These are phyloP conservation scores for Pandemis heparana DNA, from an alignment of 2,888 invertebrate genomes.

Conservation along the genomic window DNA sequence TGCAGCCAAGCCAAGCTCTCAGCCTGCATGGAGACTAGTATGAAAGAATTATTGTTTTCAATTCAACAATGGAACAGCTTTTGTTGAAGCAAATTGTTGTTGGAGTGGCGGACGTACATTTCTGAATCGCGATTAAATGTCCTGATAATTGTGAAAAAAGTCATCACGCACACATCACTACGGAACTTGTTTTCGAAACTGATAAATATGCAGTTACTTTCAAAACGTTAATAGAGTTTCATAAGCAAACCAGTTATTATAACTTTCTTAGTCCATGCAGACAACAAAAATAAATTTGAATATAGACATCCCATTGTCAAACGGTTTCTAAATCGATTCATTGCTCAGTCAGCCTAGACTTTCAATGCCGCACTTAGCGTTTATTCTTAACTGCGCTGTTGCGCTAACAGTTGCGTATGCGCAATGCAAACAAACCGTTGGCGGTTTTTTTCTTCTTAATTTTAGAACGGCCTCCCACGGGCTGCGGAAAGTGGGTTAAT, in stretches of 20 bases:
- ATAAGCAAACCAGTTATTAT: constrained; percentile 20
- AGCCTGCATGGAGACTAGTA: constrained; percentile 47
- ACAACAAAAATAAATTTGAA: constrained; percentile 31
- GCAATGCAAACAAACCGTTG: constrained; percentile 64
- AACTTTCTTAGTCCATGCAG: constrained; percentile 31
- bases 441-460: constrained; percentile 69
- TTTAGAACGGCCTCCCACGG: constrained; percentile 82
- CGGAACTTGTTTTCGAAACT: not conserved
- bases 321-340: constrained; percentile 47
- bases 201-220: constrained; percentile 3
- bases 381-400: constrained; percentile 68
- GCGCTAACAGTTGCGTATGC: constrained; percentile 69
- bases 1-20: constrained; percentile 49
- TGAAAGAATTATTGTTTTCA: constrained; percentile 55
- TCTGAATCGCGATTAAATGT: not conserved
- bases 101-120: constrained; percentile 45
- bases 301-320: constrained; percentile 42
- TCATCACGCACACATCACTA: not conserved
- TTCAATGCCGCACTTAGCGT: constrained; percentile 58
- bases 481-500: constrained; percentile 79
- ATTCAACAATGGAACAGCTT: constrained; percentile 57
- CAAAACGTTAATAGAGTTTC: constrained; percentile 27
- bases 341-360: constrained; percentile 52
- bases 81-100: constrained; percentile 52
- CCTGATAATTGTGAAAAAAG: not conserved